Evolutionary conservation across 2,113 vertebrate species (phyloP), one percentile per base, ranked within the genome.

Genomic region (Tapirus terrestris): DNA sequence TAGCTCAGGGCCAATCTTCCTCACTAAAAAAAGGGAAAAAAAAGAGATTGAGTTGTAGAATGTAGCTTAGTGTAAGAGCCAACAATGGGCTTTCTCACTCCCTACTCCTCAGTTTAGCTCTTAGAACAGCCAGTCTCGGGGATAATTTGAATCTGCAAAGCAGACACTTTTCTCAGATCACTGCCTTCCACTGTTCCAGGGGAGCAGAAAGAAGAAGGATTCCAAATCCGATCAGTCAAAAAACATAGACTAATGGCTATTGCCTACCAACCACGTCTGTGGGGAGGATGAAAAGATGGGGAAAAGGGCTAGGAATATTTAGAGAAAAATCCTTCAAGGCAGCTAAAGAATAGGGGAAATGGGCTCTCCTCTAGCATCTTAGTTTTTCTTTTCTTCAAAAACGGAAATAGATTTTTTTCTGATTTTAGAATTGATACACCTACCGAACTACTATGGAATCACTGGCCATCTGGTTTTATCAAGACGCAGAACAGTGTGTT

Each of bases 321-420:
- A 67, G 7, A 68, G 79, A 61, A 82, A 79, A 68, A 45, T 16
- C 36, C 90, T 87, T 39, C 39, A 39, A 39, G 39, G 39, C 39
- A 39, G 68, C 61, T 21, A 82, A 76, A 80, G 76, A 79, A 51
- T 14, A 48, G 25, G 17, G 20, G 18, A 68, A 89, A n/a, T 27
- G 31, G 13, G 36, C 31, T 91, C 43, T 33, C 8, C 16, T 84
- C 27, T 29, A 76, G 48, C 29, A 65, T 77, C 72, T 70, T 39
- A 65, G 1, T 67, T 87, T 93, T 96, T 81, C 65, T 90, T 51
- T 88, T 60, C 72, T 85, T 95, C 53, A 95, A 88, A 87, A 93
- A 73, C 48, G 36, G 70, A 79, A 83, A 68, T 36, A 79, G 25
- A 11, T 27, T 51, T 83, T 89, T 65, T 58, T n/a, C 67, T 39